These are phyloP conservation scores for Lampropteryx suffumata DNA, from an alignment of 2,888 invertebrate species.

Conservation along the genomic window DNA sequence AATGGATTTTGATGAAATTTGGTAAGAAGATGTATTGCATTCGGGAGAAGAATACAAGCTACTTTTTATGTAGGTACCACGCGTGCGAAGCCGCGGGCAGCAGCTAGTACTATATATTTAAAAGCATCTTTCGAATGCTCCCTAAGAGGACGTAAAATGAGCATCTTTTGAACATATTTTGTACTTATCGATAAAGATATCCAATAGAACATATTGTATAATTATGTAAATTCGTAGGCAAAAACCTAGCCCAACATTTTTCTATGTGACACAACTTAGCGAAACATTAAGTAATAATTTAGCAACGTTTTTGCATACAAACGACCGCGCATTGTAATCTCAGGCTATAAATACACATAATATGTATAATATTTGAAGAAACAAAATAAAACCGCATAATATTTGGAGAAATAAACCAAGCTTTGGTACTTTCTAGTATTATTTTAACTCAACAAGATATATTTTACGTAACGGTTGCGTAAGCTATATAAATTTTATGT, in stretches of 20 bases:
- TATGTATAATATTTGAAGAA: constrained; percentile 6
- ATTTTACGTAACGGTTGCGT: constrained; percentile 24
- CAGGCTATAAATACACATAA: neutral
- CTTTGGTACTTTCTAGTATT: constrained; percentile 17
- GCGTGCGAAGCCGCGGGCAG: too few species aligned
- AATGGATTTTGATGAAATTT: too few species aligned
- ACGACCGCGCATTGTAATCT: neutral
- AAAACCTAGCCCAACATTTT: constrained; percentile 12
- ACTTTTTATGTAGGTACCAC: too few species aligned
- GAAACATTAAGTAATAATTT: constrained; percentile 2
- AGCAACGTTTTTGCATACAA: constrained; percentile 3
- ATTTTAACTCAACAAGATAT: constrained; percentile 13
- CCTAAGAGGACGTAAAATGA: too few species aligned
- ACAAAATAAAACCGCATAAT: constrained; percentile 1
- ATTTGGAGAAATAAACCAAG: constrained; percentile 2
- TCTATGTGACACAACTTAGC: neutral
- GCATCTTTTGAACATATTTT: too few species aligned
- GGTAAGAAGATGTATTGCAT: too few species aligned
- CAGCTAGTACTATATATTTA: too few species aligned
- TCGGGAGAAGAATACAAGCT: too few species aligned
- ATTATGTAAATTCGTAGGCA: constrained; percentile 5
- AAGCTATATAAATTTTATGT: constrained; percentile 24
- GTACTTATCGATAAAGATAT: too few species aligned
- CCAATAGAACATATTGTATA: too few species aligned
- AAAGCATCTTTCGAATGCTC: too few species aligned